Percentiles rank a stretch among this genome's conserved stretches.
phyloP scores from a whole-genome alignment of 2,113 vertebrate species.

The Silurus meridionalis region DNA sequence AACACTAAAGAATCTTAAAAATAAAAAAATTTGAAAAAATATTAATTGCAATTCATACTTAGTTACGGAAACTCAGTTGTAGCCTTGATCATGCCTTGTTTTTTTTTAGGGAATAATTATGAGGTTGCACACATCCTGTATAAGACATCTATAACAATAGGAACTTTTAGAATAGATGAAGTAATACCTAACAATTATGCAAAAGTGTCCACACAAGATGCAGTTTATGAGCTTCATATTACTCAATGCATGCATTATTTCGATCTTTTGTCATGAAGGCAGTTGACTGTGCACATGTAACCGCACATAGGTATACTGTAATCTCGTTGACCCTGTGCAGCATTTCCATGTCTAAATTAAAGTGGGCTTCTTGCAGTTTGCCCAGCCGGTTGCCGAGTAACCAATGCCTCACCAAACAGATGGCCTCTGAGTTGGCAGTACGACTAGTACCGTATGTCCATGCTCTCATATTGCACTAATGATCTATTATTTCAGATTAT shows the following conservation, averaged over 20 bases:
- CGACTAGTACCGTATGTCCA: slow-evolving; percentile 29
- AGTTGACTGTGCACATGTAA: not conserved
- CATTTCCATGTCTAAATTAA: slow-evolving; percentile 44
- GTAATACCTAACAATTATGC: not conserved
- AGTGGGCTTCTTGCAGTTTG: slow-evolving; percentile 46
- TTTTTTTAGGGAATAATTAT: not conserved
- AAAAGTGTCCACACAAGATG: not conserved
- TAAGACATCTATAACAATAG: too few species aligned
- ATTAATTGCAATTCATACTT: too few species aligned
- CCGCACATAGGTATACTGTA: slow-evolving; percentile 26
- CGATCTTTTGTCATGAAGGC: not conserved
- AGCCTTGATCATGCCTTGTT: not conserved
- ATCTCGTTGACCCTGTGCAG: slow-evolving; percentile 34
- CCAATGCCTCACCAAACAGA: slow-evolving; percentile 34
- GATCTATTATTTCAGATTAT: slow-evolving; percentile 37
- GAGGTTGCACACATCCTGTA: not conserved
- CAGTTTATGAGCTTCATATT: not conserved
- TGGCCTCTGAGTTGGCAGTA: slow-evolving; percentile 56
- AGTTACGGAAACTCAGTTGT: not conserved
- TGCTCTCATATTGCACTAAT: slow-evolving; percentile 39
- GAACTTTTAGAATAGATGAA: too few species aligned
- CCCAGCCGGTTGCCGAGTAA: slow-evolving; percentile 37
- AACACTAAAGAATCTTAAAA: not conserved
- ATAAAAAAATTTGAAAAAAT: not conserved
- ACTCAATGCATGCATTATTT: not conserved